Base-by-base conservation (phyloP, 2,888 invertebrate species). In the Rhaphigaster nebulosa region DNA sequence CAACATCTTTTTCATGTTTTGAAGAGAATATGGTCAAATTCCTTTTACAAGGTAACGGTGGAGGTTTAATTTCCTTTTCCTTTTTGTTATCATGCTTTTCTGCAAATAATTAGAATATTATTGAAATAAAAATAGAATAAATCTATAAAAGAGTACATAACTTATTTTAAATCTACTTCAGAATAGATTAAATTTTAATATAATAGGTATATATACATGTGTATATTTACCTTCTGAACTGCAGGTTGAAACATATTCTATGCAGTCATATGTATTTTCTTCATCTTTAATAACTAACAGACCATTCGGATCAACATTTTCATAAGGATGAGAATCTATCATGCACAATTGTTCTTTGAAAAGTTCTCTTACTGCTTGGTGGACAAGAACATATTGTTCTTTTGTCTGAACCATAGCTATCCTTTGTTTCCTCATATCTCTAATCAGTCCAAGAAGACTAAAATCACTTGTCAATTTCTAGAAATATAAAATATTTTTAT, bases 371-470 rank as follows among this genome's bases (percentile, higher is more conserved):
- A 95, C 94, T 54, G 95, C 95, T 91, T 94, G 93, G 93, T 95
- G 95, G 13, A 95, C 95, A 90, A 95, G 93, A 87, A 94, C 94
- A 93, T 95, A 95, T 93, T 95, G 95, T 91, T 95, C 95, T 93
- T 94, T 94, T 12, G 94, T 94, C 93, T 94, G 94, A 88, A 94
- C 94, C 94, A 94, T 94, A 88, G 94, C 95, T 92, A 95, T 94
- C 90, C 95, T 93, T 92, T 95, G 95, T 91, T 94, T 94, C 90
- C 95, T 92, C 95, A 95, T 95, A 50, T 94, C 94, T 90, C 94
- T 93, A 45, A 95, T 94, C 90, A 95, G 93, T 54, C 94, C 93
- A 92, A 94, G 94, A 90, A 95, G 92, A 92, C 94, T 94, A 92
- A 95, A 95, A 91, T 94, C 94, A 89, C 93, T 93, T 26, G 94